Evolutionary conservation across 2,888 invertebrate genomes (phyloP).

Genomic region (Dasysyrphus albostriatus): DNA sequence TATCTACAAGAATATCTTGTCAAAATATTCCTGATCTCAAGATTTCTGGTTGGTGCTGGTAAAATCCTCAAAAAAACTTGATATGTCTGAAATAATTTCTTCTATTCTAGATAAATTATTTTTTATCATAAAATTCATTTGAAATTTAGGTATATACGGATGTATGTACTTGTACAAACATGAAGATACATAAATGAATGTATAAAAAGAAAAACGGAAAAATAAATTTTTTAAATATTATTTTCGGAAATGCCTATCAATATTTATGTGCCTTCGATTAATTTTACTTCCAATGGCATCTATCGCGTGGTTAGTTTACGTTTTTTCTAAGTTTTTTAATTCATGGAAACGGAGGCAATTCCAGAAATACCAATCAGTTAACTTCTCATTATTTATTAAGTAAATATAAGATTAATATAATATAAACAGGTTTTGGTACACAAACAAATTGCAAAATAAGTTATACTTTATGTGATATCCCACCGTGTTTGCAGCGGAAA

Average conservation of each 20-base stretch:
- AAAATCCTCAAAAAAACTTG: background rate
- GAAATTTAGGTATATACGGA: background rate
- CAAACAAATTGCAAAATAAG: background rate
- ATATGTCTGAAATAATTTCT: background rate
- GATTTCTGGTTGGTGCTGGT: background rate
- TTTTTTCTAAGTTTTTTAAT: background rate
- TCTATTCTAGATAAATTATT: background rate
- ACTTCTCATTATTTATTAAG: background rate
- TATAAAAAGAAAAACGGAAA: too few species aligned
- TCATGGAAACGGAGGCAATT: background rate
- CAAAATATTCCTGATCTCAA: background rate
- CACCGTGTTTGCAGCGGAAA: background rate
- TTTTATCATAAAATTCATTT: background rate
- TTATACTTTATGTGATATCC: background rate
- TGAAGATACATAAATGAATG: too few species aligned
- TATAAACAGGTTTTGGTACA: background rate
- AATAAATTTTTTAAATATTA: background rate
- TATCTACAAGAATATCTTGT: background rate
- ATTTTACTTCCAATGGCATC: background rate
- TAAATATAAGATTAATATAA: constrained; percentile 6
- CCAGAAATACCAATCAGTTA: background rate
- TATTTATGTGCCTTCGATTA: background rate
- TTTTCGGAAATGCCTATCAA: background rate
- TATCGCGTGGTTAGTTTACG: background rate
- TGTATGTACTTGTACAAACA: too few species aligned